Base-by-base conservation (phyloP, 2,113 vertebrate genomes). In the Tauraco erythrolophus region DNA sequence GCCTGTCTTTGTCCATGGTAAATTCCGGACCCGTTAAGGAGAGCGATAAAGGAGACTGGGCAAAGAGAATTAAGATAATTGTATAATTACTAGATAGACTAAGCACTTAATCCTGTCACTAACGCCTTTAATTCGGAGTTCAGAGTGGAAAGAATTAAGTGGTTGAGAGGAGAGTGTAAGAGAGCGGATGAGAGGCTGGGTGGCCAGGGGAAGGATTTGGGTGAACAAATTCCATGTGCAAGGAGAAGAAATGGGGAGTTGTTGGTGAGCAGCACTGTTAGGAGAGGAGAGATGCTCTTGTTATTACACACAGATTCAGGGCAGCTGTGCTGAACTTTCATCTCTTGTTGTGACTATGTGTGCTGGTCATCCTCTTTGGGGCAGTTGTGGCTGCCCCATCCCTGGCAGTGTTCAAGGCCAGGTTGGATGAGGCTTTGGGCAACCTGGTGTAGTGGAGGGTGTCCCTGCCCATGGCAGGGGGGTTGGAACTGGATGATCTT, bases 11-110 rank as follows among this genome's bases (percentile, higher is more conserved):
- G 69, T 94, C 80, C 61, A 0, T 0, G 8, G 46, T 6, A 72
- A 77, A 88, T 91, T 80, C 64, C n/a, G 43, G 45, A 68, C 10
- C 53, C 53, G 45, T 77, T 94, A 37, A 71, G 66, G 60, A 39
- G 11, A 41, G 72, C 0, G 77, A 95, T 91, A 91, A 97, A 91
- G 79, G 65, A 31, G 24, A 4, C 72, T 33, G 95, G 88, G 94
- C 84, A 95, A 97, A 94, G 86, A 72, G 89, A 95, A 92, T 95
- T 92, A 82, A 81, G 91, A 94, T 95, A 97, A 88, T 22, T 87
- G 35, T 93, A 2, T 97, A 94, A 96, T 97, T 93, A 76, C 70
- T 22, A 58, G 70, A 72, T 58, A 68, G 69, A 35, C 56, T 89
- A 28, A 92, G 88, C 19, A 1, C 83, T 86, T 95, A 95, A 95